phyloP scores from a whole-genome alignment of 2,797 vertebrate genomes.

The Ataeniobius toweri region DNA sequence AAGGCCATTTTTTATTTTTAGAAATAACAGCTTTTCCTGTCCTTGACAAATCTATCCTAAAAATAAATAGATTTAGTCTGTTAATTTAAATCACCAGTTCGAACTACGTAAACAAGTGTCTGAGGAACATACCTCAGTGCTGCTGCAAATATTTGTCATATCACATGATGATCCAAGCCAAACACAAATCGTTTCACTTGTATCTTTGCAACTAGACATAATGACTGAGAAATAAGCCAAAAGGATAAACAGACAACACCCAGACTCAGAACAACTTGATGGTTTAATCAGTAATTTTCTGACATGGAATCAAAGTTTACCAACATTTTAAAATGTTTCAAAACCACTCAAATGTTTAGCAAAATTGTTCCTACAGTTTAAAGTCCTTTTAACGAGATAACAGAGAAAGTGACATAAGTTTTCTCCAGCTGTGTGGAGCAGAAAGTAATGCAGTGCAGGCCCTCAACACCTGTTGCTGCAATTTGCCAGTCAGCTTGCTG shows the following conservation, averaged over 20 bases:
- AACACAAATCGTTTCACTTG: slow-evolving; percentile 22
- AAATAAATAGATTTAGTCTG: slow-evolving; percentile 35
- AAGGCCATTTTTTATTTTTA: background rate
- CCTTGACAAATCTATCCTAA: slow-evolving; percentile 14
- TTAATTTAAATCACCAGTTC: slow-evolving; percentile 44
- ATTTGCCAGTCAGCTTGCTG: background rate
- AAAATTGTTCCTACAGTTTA: background rate
- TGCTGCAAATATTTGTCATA: slow-evolving; percentile 35
- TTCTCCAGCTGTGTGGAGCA: background rate
- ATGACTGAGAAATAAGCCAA: slow-evolving; percentile 1
- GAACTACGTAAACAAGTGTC: slow-evolving; percentile 50
- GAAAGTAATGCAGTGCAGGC: background rate
- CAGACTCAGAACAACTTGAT: slow-evolving; percentile 11
- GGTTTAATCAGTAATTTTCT: background rate
- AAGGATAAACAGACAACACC: background rate
- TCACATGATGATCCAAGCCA: slow-evolving; percentile 21
- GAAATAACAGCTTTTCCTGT: slow-evolving; percentile 44
- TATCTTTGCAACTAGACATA: slow-evolving; percentile 13
- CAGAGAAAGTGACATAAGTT: background rate
- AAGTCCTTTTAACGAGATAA: no score
- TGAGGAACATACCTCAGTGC: slow-evolving; percentile 34
- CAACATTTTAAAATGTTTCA: background rate
- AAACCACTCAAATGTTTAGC: background rate
- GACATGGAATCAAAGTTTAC: background rate
- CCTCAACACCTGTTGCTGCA: background rate